A percentile compares a stretch with the other conserved stretches of the same genome.
These are phyloP conservation scores for Rhynchomys soricoides DNA, from an alignment of 2,113 vertebrate genomes.

Conservation along the genomic window DNA sequence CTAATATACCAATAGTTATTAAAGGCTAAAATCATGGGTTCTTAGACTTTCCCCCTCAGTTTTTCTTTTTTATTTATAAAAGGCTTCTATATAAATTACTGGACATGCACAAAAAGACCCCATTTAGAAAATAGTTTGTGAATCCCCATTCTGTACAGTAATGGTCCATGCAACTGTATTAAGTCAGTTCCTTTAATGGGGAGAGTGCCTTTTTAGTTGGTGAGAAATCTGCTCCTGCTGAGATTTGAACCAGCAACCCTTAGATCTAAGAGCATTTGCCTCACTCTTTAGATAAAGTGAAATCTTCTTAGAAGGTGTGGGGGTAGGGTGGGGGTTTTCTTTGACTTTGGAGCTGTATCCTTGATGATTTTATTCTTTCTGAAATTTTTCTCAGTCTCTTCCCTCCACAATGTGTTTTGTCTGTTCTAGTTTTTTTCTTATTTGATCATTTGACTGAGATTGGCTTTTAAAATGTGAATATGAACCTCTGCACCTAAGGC, in stretches of 20 bases:
- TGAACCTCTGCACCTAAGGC: neutral
- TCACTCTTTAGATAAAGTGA: constrained; percentile 61
- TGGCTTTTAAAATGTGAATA: constrained; percentile 47
- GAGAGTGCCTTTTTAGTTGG: constrained; percentile 76
- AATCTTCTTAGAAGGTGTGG: constrained; percentile 66
- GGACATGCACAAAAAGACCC: constrained; percentile 75
- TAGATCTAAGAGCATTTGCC: constrained; percentile 79
- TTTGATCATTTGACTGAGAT: constrained; percentile 3
- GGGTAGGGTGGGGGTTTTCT: neutral
- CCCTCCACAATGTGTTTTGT: constrained; percentile 4
- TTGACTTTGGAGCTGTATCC: constrained; percentile 57
- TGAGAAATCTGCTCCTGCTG: constrained; percentile 75
- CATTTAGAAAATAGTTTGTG: constrained; percentile 81
- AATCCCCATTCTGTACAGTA: constrained; percentile 75
- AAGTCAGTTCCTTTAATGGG: constrained; percentile 77
- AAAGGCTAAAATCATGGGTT: constrained; percentile 72
- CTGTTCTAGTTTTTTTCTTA: neutral
- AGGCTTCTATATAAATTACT: constrained; percentile 78
- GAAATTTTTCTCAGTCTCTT: constrained; percentile 56
- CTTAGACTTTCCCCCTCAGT: constrained; percentile 26
- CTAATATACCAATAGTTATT: constrained; percentile 74
- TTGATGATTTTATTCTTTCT: constrained; percentile 65
- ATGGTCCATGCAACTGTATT: constrained; percentile 77
- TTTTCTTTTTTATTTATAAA: constrained; percentile 71
- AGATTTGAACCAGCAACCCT: constrained; percentile 80